phyloP scores from a whole-genome alignment of 2,797 vertebrate genomes.

The Fistularia tabacaria region DNA sequence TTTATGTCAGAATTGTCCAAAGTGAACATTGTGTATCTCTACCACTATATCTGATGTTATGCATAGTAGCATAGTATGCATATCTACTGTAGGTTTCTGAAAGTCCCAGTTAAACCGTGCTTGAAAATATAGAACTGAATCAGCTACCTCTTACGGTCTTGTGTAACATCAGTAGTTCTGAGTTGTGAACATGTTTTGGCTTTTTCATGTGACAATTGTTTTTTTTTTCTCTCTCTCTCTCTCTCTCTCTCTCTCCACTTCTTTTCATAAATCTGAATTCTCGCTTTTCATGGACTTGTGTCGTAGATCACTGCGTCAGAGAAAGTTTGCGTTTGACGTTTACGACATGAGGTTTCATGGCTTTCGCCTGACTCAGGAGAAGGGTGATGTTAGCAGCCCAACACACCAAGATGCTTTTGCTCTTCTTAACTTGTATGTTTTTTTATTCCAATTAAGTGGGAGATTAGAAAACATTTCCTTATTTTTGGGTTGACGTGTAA shows the following conservation, averaged over 20 bases:
- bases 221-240: constrained; percentile 5
- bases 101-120: constrained; percentile 27
- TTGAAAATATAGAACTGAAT: constrained; percentile 42
- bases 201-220: constrained; percentile 34
- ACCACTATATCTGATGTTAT: constrained; percentile 31
- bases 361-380: no score
- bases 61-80: constrained; percentile 28
- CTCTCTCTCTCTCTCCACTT: constrained; percentile 15
- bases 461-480: no score
- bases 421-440: no score
- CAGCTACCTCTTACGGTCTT: constrained; percentile 46
- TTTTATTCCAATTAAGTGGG: no score
- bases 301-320: constrained; percentile 22
- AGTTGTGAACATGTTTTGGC: constrained; percentile 41
- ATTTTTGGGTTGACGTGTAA: no score
- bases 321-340: no score
- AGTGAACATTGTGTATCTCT: constrained; percentile 27
- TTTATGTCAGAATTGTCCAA: constrained; percentile 20
- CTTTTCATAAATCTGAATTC: constrained; percentile 42
- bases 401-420: no score
- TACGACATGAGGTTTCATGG: no score
- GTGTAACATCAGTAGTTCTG: constrained; percentile 30
- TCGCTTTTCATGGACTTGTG: constrained; percentile 33
- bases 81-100: constrained; percentile 33
- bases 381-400: no score